Evolutionary conservation across 2,888 invertebrate species (phyloP), one percentile per base, ranked within the genome.

Genomic region (Thereva nobilitata): DNA sequence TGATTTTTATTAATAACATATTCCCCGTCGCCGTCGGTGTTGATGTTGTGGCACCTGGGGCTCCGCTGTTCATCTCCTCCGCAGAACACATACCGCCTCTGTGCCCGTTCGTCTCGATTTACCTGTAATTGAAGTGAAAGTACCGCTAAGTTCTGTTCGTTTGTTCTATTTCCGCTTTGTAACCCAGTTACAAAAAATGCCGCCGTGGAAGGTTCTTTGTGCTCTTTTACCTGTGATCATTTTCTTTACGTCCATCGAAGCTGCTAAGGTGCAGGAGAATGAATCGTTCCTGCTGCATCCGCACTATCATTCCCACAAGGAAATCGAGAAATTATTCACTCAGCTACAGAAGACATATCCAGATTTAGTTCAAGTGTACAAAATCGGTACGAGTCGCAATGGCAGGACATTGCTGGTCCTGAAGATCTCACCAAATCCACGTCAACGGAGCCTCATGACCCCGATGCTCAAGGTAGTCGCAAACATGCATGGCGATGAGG

Each of bases 401-500:
- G 89, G 89, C 41, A 84, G 93, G 9, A 89, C 92, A 70, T 81
- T 99, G 67, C 86, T 92, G 83, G 78, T 74, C 0, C 69, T 81
- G 63, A 91, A 95, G 80, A 91, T 91, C 68, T 88, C 90, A 59
- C 85, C 88, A 73, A 89, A 91, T 80, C 89, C 90, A 6, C 74
- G 74, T 5, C 73, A 77, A n/a, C 76, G 80, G 9, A 72, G 75
- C 83, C 85, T 79, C 79, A 86, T 76, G 82, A 88, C 92, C 73
- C 97, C 97, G 0, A 93, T 95, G 84, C 90, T 97, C 73, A 97
- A 97, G 77, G 93, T 91, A 82, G 91, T 97, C 68, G 96, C 91
- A 8, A 97, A 97, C 76, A 97, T 97, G 95, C 96, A 97, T 77
- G 97, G 97, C 3, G 96, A 97, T 77, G 97, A 97, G 80, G 86